These are phyloP conservation scores for Liodrosophila aerea DNA, from an alignment of 2,888 invertebrate species.

Conservation along the genomic window DNA sequence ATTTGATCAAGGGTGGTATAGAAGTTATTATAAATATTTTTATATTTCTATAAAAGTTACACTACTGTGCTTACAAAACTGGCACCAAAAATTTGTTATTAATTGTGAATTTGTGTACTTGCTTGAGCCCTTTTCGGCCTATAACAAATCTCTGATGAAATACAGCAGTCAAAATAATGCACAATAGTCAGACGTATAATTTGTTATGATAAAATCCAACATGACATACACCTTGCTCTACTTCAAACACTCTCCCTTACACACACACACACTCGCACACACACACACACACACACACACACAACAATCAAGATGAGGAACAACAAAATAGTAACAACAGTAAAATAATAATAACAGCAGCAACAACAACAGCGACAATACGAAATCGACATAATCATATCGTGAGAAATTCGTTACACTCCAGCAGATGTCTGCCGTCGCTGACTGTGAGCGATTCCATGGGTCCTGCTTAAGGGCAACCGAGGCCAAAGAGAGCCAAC, in stretches of 20 bases:
- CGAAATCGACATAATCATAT: slow-evolving; percentile 80
- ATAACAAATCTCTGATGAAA: slow-evolving; percentile 27
- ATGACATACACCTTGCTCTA: slow-evolving; percentile 61
- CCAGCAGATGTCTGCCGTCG: slow-evolving; percentile 73
- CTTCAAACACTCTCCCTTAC: slow-evolving; percentile 15
- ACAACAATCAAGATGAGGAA: slow-evolving; percentile 23
- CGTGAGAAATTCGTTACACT: slow-evolving; percentile 82
- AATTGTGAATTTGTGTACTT: not conserved
- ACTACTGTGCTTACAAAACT: no score
- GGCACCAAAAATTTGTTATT: slow-evolving; percentile 3
- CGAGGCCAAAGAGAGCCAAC: slow-evolving; percentile 32
- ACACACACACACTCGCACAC: slow-evolving; percentile 15
- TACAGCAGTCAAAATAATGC: slow-evolving; percentile 18
- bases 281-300: slow-evolving; percentile 16
- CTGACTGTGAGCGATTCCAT: slow-evolving; percentile 26
- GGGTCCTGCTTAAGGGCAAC: slow-evolving; percentile 63
- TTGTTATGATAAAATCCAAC: slow-evolving; percentile 58
- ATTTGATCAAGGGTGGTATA: no score
- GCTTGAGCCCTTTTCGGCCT: not conserved
- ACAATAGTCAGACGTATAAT: slow-evolving; percentile 29
- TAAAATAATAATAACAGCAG: slow-evolving; percentile 44
- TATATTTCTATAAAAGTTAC: no score
- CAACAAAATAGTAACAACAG: slow-evolving; percentile 55
- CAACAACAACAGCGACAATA: slow-evolving; percentile 38
- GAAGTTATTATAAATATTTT: no score